These are phyloP conservation scores for Nycticebus coucang DNA, from an alignment of 2,113 vertebrate genomes.

Conservation along the genomic window DNA sequence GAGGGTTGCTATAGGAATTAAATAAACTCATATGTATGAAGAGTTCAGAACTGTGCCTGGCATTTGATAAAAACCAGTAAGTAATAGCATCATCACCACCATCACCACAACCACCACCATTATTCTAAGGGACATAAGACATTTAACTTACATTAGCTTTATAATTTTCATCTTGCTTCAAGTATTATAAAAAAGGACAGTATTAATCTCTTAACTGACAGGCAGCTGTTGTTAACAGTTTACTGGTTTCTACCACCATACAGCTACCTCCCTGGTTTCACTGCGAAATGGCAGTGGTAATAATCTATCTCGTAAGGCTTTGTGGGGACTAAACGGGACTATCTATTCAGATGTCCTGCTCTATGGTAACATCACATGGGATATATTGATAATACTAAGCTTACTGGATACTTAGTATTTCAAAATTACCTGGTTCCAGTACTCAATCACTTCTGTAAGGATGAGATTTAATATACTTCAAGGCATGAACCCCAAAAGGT, in stretches of 20 bases:
- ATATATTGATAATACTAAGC: not conserved
- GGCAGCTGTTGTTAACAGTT: not conserved
- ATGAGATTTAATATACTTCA: conserved; percentile 62
- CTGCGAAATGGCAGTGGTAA: conserved; percentile 1
- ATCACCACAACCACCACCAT: not conserved
- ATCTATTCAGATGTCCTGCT: conserved; percentile 6
- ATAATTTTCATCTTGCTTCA: conserved; percentile 36
- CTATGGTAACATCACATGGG: conserved; percentile 27
- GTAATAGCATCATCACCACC: not conserved
- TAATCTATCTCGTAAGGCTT: not conserved
- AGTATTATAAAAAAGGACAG: conserved; percentile 6
- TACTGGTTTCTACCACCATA: not conserved
- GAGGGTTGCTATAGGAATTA: not conserved
- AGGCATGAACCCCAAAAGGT: conserved; percentile 47
- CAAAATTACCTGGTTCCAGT: conserved; percentile 74
- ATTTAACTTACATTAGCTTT: conserved; percentile 15
- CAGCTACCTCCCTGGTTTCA: conserved; percentile 40
- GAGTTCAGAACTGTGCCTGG: not conserved
- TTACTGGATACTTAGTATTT: conserved; percentile 50
- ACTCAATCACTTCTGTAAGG: conserved; percentile 64
- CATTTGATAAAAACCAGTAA: not conserved
- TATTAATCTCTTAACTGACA: conserved; percentile 18
- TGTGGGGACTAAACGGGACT: not conserved
- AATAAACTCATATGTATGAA: conserved; percentile 26
- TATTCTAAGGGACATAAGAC: not conserved